Evolutionary conservation across 2,113 vertebrate species (phyloP), one percentile per base, ranked within the genome.

Genomic region (Odobenus rosmarus): DNA sequence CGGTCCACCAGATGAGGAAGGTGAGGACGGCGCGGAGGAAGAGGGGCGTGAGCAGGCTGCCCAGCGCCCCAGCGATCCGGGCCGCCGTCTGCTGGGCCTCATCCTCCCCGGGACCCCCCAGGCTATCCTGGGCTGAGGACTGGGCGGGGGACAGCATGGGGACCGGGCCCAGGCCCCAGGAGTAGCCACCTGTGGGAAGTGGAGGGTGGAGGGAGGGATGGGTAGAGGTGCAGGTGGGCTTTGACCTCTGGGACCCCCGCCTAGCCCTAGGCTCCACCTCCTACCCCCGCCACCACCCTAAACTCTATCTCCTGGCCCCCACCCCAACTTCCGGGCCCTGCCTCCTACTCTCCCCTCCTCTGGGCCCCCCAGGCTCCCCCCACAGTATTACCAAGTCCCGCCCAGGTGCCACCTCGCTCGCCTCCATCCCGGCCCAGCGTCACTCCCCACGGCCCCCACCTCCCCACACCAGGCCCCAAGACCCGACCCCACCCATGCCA

Each of bases 1-100:
- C 99, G 23, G 99, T 99, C 99, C 99, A 99, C 99, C 99, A 99
- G 33, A 99, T 99, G 95, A 99, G 97, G 98, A 99, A 99, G 95
- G 99, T 98, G 0, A 99, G 99, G 85, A 99, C 94, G 0, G 99
- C 99, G 0, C 99, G 98, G 97, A 99, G 99, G 98, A 99, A 99
- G 33, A 99, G 97, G 0, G 99, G 99, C 0, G 99, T 99, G 67
- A 99, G 98, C 96, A 99, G 89, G 1, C 98, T 53, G 0, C 99
- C 98, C 77, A 99, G 98, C 0, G 98, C 97, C 0, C 96, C 51
- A 0, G 98, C 97, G 89, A 99, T 98, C 88, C 98, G 99, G 31
- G 99, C 99, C 9, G 99, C 99, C 0, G 98, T 99, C 1, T 92
- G 99, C 57, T 98, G 99, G 90, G 99, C 98, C 33, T 99, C 99